Conservation (phyloP, 2,113 vertebrate species). For the Ramphastos sulfuratus region DNA sequence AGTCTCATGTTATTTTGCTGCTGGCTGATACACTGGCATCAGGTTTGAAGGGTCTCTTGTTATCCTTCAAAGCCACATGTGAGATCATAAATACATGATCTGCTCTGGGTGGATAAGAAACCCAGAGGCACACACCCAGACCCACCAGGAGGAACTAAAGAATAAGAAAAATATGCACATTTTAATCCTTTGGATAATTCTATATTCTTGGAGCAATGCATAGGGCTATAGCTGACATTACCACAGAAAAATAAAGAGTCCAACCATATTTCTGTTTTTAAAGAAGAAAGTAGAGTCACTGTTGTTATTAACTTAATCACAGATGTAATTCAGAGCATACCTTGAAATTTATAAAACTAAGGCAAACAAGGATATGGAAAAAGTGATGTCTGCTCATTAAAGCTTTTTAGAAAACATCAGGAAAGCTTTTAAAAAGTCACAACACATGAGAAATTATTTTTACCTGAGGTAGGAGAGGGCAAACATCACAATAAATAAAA, state of each 20-base stretch:
- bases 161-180: not conserved
- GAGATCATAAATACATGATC: conserved; percentile 9
- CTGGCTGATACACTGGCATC: conserved; percentile 8
- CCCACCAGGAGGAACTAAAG: conserved; percentile 14
- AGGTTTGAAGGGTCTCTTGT: not conserved
- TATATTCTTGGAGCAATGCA: not conserved
- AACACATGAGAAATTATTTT: not conserved
- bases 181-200: conserved; percentile 22
- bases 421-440: not conserved
- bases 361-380: not conserved
- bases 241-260: not conserved
- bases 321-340: conserved; percentile 16
- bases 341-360: conserved; percentile 31
- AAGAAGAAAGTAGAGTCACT: not conserved
- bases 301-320: conserved; percentile 7
- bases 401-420: conserved; percentile 10
- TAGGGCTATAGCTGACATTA: not conserved
- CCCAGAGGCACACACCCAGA: conserved; percentile 14
- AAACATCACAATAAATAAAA: not conserved
- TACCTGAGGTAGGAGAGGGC: not conserved
- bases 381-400: not conserved
- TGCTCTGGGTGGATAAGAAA: conserved; percentile 1
- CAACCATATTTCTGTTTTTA: not conserved
- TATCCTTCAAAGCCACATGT: conserved; percentile 42
- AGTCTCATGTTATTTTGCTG: conserved; percentile 31